phyloP scores from a whole-genome alignment of 2,797 vertebrate genomes.

The Botia almorhae region DNA sequence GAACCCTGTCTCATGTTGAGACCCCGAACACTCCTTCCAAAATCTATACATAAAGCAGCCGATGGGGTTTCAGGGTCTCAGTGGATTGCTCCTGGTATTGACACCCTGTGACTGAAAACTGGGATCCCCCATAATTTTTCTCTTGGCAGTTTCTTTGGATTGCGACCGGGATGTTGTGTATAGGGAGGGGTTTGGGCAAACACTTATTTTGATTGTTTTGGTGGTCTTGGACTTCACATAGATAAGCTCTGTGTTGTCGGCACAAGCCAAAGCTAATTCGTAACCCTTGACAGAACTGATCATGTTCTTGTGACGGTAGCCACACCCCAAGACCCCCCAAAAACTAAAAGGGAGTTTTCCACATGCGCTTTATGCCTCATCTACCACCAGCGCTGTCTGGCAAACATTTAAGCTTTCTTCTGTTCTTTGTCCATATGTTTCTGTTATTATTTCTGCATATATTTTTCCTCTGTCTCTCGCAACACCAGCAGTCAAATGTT shows the following conservation, averaged over 20 bases:
- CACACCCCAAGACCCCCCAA: constrained; percentile 53
- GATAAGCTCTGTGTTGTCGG: constrained; percentile 43
- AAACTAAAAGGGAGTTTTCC: constrained; percentile 61
- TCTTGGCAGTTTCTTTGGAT: constrained; percentile 50
- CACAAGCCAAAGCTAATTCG: constrained; percentile 54
- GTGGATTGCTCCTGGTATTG: neutral
- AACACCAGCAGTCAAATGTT: constrained; percentile 87
- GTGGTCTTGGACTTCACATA: constrained; percentile 26
- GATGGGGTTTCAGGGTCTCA: constrained; percentile 6
- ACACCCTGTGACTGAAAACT: constrained; percentile 12
- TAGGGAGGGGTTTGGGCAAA: constrained; percentile 47
- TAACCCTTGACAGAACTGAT: constrained; percentile 41
- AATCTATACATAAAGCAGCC: neutral
- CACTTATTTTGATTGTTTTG: constrained; percentile 44
- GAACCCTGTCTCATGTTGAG: constrained; percentile 2
- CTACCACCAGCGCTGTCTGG: constrained; percentile 52
- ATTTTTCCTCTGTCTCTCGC: constrained; percentile 33
- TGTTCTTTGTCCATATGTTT: constrained; percentile 35
- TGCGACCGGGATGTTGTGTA: neutral
- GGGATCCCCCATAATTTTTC: constrained; percentile 42
- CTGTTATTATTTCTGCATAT: neutral
- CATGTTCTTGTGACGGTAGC: constrained; percentile 5
- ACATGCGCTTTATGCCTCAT: constrained; percentile 26
- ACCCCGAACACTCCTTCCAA: neutral
- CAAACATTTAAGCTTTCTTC: constrained; percentile 43